Evolutionary conservation across 2,797 vertebrate species (phyloP).

Genomic region (Helicolenus hilgendorfi): DNA sequence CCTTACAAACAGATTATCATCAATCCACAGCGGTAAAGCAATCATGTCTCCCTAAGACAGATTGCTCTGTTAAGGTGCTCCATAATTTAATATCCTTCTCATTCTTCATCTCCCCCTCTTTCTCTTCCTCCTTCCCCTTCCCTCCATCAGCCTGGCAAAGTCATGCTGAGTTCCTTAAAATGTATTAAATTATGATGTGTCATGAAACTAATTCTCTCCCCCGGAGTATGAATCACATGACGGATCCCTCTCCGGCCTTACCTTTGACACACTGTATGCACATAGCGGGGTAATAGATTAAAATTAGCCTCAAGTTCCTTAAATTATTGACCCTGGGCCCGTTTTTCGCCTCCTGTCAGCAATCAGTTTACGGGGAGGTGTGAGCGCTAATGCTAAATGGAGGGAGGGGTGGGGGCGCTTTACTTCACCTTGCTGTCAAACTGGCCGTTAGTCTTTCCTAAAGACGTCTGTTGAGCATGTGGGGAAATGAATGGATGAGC

Average conservation of each 20-base stretch:
- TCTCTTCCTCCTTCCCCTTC: conserved; percentile 10
- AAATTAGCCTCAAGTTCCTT: conserved; percentile 86
- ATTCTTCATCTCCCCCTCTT: conserved; percentile 66
- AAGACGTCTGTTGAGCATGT: conserved; percentile 42
- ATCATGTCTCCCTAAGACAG: conserved; percentile 86
- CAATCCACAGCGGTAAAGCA: conserved; percentile 82
- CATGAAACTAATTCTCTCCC: conserved; percentile 87
- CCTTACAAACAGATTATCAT: conserved; percentile 86
- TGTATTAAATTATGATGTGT: conserved; percentile 90
- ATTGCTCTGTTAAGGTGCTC: conserved; percentile 88
- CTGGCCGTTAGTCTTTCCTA: conserved; percentile 60
- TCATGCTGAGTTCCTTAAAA: conserved; percentile 89
- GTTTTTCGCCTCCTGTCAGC: conserved; percentile 68
- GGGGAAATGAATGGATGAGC: conserved; percentile 22
- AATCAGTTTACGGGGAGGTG: conserved; percentile 73
- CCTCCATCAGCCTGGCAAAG: conserved; percentile 72
- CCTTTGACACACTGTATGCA: conserved; percentile 88
- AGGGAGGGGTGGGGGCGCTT: conserved; percentile 19
- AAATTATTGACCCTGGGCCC: conserved; percentile 86
- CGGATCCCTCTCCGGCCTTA: conserved; percentile 79
- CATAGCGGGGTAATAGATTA: conserved; percentile 85
- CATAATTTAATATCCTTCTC: conserved; percentile 90
- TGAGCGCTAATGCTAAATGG: conserved; percentile 55
- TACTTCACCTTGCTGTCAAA: conserved; percentile 70
- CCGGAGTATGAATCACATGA: conserved; percentile 88